Evolutionary conservation across 1,140 invertebrate genomes (phyloP).

Genomic region (Apis florea): DNA sequence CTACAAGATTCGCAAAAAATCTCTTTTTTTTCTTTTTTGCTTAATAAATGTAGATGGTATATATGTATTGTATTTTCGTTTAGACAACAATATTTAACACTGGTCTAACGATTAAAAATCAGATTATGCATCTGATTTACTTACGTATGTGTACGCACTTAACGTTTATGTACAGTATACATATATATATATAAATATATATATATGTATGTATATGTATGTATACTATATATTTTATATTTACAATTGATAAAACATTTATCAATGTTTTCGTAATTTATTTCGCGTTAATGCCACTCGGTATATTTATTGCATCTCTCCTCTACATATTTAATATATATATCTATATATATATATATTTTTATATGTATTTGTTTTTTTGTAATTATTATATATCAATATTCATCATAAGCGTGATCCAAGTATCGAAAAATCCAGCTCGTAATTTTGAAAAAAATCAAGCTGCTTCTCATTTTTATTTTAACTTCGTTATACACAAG

Average conservation of each 20-base stretch:
- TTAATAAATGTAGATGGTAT: background rate
- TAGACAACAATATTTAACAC: conserved; percentile 25
- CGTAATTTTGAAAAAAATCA: background rate
- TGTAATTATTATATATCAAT: background rate
- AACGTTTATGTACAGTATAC: conserved; percentile 39
- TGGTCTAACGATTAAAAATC: conserved; percentile 25
- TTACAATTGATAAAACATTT: conserved; percentile 26
- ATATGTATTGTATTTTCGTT: background rate
- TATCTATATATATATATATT: background rate
- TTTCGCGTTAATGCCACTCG: conserved; percentile 32
- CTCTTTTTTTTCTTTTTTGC: background rate
- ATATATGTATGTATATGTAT: background rate
- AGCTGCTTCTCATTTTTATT: background rate
- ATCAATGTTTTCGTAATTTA: background rate
- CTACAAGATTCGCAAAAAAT: background rate
- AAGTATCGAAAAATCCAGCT: background rate
- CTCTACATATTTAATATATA: conserved; percentile 25
- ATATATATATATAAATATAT: background rate
- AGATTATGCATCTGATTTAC: background rate
- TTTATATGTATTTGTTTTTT: background rate
- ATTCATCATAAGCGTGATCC: background rate
- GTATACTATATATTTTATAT: conserved; percentile 10
- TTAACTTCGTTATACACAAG: conserved; percentile 37
- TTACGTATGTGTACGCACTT: conserved; percentile 1
- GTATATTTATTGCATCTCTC: conserved; percentile 41